Evolutionary conservation across 2,797 vertebrate species (phyloP).

Genomic region (Anniella stebbinsi): DNA sequence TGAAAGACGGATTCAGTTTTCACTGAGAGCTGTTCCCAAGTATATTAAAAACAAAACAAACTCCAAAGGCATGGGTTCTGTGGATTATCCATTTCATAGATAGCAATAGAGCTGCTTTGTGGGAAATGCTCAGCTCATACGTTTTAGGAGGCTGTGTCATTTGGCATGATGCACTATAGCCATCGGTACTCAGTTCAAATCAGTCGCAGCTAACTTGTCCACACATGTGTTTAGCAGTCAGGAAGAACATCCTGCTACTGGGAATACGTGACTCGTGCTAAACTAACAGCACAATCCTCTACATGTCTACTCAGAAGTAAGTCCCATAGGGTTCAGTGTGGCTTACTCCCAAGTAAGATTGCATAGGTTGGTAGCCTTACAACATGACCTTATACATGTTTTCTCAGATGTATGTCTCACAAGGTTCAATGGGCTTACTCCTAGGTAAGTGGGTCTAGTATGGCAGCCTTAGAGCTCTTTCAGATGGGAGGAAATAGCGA

Average conservation of each 20-base stretch:
- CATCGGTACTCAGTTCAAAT: constrained; percentile 72
- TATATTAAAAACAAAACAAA: constrained; percentile 40
- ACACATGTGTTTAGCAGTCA: constrained; percentile 55
- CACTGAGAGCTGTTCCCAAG: constrained; percentile 17
- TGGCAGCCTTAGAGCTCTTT: neutral
- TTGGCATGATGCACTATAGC: constrained; percentile 68
- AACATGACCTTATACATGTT: too few relatives aligned
- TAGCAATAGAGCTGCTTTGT: constrained; percentile 68
- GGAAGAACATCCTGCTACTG: constrained; percentile 72
- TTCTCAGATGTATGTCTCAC: neutral
- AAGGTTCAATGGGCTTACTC: too few relatives aligned
- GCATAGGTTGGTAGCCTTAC: neutral
- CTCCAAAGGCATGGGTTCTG: constrained; percentile 55
- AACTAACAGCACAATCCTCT: constrained; percentile 1
- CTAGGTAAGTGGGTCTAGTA: neutral
- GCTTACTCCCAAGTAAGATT: neutral
- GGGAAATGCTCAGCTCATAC: constrained; percentile 71
- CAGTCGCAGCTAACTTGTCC: constrained; percentile 73
- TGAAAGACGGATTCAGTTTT: constrained; percentile 36
- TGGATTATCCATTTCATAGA: constrained; percentile 66
- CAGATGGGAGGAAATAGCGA: too few relatives aligned
- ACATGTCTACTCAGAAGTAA: neutral
- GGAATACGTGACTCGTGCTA: constrained; percentile 73
- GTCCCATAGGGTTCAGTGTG: neutral
- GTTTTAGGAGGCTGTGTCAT: constrained; percentile 62